Percentiles rank a stretch among this genome's conserved stretches.
These are phyloP conservation scores for Montipora capitata DNA, from an alignment of 92 coral and sea anemone species.

Conservation along the genomic window DNA sequence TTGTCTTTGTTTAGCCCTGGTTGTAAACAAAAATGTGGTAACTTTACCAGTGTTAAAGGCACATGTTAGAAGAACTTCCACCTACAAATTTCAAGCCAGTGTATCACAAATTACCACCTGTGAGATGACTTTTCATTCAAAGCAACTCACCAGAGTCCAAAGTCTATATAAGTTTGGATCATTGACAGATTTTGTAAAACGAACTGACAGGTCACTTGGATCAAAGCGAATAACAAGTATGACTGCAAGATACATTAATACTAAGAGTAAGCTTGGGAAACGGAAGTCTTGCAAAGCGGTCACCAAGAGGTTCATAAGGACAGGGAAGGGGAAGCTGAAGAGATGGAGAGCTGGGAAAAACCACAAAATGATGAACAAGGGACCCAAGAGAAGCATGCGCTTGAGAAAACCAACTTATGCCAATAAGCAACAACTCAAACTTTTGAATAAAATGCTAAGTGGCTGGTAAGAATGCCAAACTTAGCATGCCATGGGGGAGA, in stretches of 20 bases:
- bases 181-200: background rate
- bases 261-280: slow-evolving; percentile 90
- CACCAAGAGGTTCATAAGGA: slow-evolving; percentile 90
- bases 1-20: background rate
- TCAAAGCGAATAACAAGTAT: background rate
- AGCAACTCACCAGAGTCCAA: background rate
- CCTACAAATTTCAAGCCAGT: background rate
- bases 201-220: background rate
- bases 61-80: background rate
- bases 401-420: slow-evolving; percentile 89
- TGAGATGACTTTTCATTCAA: background rate
- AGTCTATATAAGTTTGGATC: slow-evolving; percentile 14
- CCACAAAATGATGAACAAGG: slow-evolving; percentile 89
- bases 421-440: slow-evolving; percentile 89
- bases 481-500: background rate
- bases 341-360: slow-evolving; percentile 94
- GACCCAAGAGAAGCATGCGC: slow-evolving; percentile 85
- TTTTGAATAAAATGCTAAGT: slow-evolving; percentile 94
- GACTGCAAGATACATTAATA: slow-evolving; percentile 48
- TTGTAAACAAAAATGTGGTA: background rate
- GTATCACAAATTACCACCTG: background rate
- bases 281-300: slow-evolving; percentile 98
- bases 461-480: slow-evolving; percentile 74
- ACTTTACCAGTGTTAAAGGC: background rate
- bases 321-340: slow-evolving; percentile 94